Conservation (phyloP, 2,113 vertebrate genomes). For the Paradoxurus hermaphroditus region DNA sequence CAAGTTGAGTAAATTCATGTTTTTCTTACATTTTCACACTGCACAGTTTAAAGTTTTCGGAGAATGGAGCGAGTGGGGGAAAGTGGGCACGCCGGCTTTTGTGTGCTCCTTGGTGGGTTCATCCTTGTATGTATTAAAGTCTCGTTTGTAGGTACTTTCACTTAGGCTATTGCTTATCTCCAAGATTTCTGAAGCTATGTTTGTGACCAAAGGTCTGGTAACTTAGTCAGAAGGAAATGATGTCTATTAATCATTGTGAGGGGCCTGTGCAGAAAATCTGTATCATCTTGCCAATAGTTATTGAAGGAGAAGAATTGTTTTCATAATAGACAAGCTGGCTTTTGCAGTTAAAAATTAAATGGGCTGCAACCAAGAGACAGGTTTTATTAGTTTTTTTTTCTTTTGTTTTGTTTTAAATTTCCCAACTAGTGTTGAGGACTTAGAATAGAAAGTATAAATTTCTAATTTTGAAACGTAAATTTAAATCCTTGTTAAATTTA, state of each 20-base stretch:
- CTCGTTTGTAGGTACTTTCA: background rate
- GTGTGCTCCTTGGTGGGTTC: background rate
- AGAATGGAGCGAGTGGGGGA: background rate
- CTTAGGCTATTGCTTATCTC: background rate
- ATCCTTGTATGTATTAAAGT: background rate
- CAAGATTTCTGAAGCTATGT: background rate
- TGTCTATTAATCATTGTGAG: background rate
- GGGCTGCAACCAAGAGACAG: background rate
- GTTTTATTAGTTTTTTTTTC: constrained; percentile 1
- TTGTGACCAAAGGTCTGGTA: background rate
- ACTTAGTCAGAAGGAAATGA: background rate
- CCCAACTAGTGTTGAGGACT: background rate
- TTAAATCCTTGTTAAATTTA: background rate
- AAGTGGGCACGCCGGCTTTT: background rate
- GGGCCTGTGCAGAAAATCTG: background rate
- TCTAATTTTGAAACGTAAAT: background rate
- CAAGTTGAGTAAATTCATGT: background rate
- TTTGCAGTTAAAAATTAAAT: background rate
- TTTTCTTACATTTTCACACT: background rate
- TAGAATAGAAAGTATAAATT: background rate
- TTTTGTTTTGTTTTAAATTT: too few relatives aligned
- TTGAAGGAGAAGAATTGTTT: background rate
- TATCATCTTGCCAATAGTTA: background rate
- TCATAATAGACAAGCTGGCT: background rate
- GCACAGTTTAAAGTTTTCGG: background rate